These are phyloP conservation scores for Karalla daura DNA, from an alignment of 2,797 vertebrate species.

Conservation along the genomic window DNA sequence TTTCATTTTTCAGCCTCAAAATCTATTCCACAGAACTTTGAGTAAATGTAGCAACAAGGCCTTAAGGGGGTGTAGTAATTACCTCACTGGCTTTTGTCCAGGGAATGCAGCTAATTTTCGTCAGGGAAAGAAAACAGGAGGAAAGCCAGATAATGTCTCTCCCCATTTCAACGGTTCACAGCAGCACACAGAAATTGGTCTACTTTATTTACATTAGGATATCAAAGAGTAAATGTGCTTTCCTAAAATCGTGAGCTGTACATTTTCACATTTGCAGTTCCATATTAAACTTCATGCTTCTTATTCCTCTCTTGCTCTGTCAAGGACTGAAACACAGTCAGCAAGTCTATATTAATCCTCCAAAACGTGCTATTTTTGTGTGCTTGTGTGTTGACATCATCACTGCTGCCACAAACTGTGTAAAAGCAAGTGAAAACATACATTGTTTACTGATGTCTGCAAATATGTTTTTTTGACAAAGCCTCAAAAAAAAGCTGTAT, in stretches of 20 bases:
- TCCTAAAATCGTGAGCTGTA: neutral
- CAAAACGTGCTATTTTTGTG: too few species aligned
- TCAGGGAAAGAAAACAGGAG: constrained; percentile 31
- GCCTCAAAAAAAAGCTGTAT: neutral
- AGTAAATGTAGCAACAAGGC: constrained; percentile 56
- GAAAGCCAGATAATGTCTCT: constrained; percentile 36
- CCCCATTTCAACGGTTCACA: constrained; percentile 28
- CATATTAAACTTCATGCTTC: too few species aligned
- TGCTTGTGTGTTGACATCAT: too few species aligned
- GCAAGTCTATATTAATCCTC: too few species aligned
- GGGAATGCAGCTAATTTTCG: constrained; percentile 45
- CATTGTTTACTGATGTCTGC: neutral
- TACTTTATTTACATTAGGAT: constrained; percentile 19
- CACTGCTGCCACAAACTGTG: too few species aligned
- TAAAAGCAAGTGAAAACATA: neutral
- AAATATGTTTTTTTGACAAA: neutral
- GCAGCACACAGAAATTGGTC: constrained; percentile 9
- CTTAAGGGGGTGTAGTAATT: constrained; percentile 51
- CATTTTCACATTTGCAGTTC: too few species aligned
- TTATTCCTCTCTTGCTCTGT: too few species aligned
- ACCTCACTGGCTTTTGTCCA: constrained; percentile 50
- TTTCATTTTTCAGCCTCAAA: constrained; percentile 29
- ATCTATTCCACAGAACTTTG: constrained; percentile 23
- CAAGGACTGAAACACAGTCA: too few species aligned
- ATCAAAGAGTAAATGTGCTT: constrained; percentile 16